These are phyloP conservation scores for Microctonus hyperodae DNA, from an alignment of 2,888 invertebrate genomes.

Conservation along the genomic window DNA sequence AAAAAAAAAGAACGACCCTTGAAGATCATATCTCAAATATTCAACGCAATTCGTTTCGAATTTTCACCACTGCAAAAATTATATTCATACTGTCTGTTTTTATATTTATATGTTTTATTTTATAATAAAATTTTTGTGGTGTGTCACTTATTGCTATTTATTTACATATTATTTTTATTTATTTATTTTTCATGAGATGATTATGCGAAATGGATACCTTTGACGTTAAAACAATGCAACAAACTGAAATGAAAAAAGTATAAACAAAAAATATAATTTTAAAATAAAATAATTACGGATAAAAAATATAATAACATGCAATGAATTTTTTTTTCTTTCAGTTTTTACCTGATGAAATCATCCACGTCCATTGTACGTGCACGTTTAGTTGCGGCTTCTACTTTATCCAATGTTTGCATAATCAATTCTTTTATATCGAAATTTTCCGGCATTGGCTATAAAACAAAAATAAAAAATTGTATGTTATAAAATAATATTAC, in stretches of 20 bases:
- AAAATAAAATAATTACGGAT: slow-evolving; percentile 14
- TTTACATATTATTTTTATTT: slow-evolving; percentile 17
- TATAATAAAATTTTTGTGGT: neutral
- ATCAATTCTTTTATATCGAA: slow-evolving; percentile 86
- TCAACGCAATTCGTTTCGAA: slow-evolving; percentile 16
- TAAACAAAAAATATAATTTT: slow-evolving; percentile 14
- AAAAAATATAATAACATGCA: slow-evolving; percentile 10
- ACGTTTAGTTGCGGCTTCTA: slow-evolving; percentile 77
- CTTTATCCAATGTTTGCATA: slow-evolving; percentile 74
- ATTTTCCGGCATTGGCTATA: slow-evolving; percentile 76
- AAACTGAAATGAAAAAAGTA: slow-evolving; percentile 65
- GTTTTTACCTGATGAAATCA: slow-evolving; percentile 82
- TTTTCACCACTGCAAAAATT: slow-evolving; percentile 15
- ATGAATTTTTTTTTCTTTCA: neutral
- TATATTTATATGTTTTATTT: neutral
- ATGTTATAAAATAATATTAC: slow-evolving; percentile 4
- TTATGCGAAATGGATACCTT: slow-evolving; percentile 91
- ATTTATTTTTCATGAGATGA: neutral
- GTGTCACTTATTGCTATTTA: neutral
- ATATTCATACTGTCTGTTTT: neutral
- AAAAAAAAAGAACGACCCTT: slow-evolving; percentile 17
- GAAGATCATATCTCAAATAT: slow-evolving; percentile 27
- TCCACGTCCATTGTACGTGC: slow-evolving; percentile 96
- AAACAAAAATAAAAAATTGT: slow-evolving; percentile 41
- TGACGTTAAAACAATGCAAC: slow-evolving; percentile 86